Evolutionary conservation across 2,797 vertebrate genomes (phyloP).

Genomic region (Leptodactylus fallax): DNA sequence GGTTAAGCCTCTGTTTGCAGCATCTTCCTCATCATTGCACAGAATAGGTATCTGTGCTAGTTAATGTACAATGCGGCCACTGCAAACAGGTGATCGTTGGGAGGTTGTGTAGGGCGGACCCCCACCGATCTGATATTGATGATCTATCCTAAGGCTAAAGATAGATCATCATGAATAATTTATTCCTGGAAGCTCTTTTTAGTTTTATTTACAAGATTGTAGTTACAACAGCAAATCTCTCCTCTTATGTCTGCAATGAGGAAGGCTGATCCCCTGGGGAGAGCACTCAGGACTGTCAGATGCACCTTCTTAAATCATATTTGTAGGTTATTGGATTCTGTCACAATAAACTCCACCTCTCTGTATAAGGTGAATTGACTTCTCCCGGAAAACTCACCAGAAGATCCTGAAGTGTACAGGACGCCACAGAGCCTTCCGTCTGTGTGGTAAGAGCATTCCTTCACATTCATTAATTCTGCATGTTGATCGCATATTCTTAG

Average conservation of each 20-base stretch:
- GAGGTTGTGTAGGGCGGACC: too few species aligned
- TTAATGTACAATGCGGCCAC: too few species aligned
- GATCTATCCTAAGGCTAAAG: too few species aligned
- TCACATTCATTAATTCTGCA: neutral
- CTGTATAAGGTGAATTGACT: neutral
- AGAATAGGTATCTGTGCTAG: too few species aligned
- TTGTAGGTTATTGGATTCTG: conserved; percentile 37
- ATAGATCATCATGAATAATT: too few species aligned
- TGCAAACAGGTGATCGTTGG: too few species aligned
- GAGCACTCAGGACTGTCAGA: conserved; percentile 17
- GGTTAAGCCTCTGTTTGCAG: too few species aligned
- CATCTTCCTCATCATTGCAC: too few species aligned
- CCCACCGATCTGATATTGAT: too few species aligned
- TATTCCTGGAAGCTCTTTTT: neutral
- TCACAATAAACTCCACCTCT: conserved; percentile 52
- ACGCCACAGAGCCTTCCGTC: neutral
- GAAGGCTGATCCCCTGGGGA: neutral
- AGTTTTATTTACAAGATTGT: neutral
- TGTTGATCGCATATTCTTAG: neutral
- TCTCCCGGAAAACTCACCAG: conserved; percentile 4
- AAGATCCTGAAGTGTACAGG: neutral
- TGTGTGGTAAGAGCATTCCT: conserved; percentile 30
- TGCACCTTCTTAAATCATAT: conserved; percentile 4
- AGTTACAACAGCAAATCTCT: neutral
- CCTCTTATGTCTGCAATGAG: neutral